Base-by-base conservation (phyloP, 2,888 invertebrate species). In the Diaperis boleti region DNA sequence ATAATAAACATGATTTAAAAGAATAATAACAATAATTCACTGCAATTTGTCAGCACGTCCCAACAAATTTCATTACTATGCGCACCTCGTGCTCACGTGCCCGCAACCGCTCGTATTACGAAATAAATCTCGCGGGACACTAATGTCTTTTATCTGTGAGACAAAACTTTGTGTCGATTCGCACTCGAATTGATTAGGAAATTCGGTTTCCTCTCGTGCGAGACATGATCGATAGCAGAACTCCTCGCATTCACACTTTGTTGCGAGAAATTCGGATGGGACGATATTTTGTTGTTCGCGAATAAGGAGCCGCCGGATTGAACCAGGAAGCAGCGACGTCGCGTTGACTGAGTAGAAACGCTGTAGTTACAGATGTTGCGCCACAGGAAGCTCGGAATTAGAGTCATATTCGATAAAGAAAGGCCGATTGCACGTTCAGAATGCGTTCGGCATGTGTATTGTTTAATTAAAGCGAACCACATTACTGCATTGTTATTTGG, bases 51-150 rank as follows among this genome's bases (percentile, higher is more conserved):
- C n/a, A 33, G 8, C 44, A 10, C 17, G 13, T 31, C 1, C 31
- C 54, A 61, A 45, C 44, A 60, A n/a, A n/a, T 45, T 45, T 45
- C 26, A 45, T 45, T 45, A 45, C 26, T 29, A 45, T 45, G 26
- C 45, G 8, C 45, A 45, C 29, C 15, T 29, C 45, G 45, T 45
- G 29, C 29, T 45, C n/a, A 14, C 22, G 8, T 29, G 18, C 29
- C n/a, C 5, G 5, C 22, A 26, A 26, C 26, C 26, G n/a, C 26
- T 26, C n/a, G 6, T 26, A 26, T 26, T 26, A 26, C 26, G 26
- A 26, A 26, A 26, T 8, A n/a, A 26, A 26, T 26, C n/a, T 26
- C 26, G n/a, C n/a, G n/a, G n/a, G 26, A 26, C 26, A 26, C 26
- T 26, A 26, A 26, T 26, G n/a, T 26, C 26, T 26, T 26, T 26